phyloP scores from a whole-genome alignment of 2,888 invertebrate genomes.

The Sturmia bella region DNA sequence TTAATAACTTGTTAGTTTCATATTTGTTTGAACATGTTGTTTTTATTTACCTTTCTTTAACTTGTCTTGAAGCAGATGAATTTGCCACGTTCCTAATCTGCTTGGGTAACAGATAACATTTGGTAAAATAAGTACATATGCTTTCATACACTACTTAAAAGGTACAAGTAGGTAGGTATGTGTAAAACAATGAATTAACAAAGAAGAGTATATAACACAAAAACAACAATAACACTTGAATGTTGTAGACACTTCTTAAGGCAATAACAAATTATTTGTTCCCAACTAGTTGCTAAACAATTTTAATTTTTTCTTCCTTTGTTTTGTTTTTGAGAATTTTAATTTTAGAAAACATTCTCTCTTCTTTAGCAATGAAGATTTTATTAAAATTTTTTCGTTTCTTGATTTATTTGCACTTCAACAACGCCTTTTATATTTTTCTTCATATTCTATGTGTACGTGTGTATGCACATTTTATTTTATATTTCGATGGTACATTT shows the following conservation, averaged over 20 bases:
- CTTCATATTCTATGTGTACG: not conserved
- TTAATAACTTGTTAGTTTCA: slow-evolving; percentile 29
- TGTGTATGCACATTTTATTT: not conserved
- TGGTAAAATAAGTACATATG: slow-evolving; percentile 12
- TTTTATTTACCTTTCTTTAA: slow-evolving; percentile 28
- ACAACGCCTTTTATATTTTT: not conserved
- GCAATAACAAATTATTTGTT: not conserved
- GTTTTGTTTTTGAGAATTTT: not conserved
- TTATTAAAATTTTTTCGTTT: not conserved
- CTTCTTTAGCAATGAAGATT: not conserved
- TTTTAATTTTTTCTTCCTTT: slow-evolving; percentile 8
- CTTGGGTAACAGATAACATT: slow-evolving; percentile 9
- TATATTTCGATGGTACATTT: not conserved
- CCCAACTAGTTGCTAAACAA: slow-evolving; percentile 1
- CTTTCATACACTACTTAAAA: not conserved
- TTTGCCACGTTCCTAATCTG: slow-evolving; percentile 60
- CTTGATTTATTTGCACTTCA: slow-evolving; percentile 12
- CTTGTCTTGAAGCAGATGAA: slow-evolving; percentile 4
- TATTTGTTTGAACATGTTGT: not conserved
- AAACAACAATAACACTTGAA: not conserved
- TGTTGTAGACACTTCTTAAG: slow-evolving; percentile 6
- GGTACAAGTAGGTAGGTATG: too few species aligned
- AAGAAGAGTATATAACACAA: slow-evolving; percentile 38
- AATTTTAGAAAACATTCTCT: slow-evolving; percentile 16
- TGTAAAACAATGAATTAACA: slow-evolving; percentile 7